Evolutionary conservation across 2,797 vertebrate species (phyloP).

Genomic region (Anolis apletophallus): DNA sequence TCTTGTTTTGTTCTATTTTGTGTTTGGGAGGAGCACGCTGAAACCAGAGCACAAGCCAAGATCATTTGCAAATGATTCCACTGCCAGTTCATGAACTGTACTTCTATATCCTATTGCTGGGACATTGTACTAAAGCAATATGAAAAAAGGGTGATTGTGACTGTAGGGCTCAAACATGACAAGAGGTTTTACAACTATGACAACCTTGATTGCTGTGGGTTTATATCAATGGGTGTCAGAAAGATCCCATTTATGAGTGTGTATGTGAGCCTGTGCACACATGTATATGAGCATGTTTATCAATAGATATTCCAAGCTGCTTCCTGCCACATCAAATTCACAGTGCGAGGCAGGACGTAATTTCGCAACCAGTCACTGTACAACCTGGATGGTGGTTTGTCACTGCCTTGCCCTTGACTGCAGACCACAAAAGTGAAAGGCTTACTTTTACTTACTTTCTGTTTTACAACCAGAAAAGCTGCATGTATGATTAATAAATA

Average conservation of each 20-base stretch:
- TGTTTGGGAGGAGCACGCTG: not conserved
- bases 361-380: not conserved
- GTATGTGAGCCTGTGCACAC: too few relatives aligned
- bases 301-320: not conserved
- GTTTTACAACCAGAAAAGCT: constrained; percentile 10
- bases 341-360: not conserved
- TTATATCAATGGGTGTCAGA: not conserved
- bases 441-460: constrained; percentile 17
- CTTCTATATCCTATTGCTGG: not conserved
- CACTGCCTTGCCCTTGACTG: not conserved
- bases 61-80: not conserved
- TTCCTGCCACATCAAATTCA: not conserved
- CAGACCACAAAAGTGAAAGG: not conserved
- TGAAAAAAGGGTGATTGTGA: not conserved
- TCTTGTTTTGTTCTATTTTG: not conserved
- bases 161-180: not conserved
- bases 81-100: not conserved
- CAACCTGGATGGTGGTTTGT: not conserved
- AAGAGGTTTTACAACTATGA: not conserved
- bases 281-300: not conserved
- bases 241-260: not conserved
- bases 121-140: not conserved
- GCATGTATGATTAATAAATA: not conserved
- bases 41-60: not conserved
- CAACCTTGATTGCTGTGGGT: not conserved